A percentile compares a stretch with the other conserved stretches of the same genome.
phyloP scores from a whole-genome alignment of 2,113 vertebrate species.

The Nycticryphes semicollaris region DNA sequence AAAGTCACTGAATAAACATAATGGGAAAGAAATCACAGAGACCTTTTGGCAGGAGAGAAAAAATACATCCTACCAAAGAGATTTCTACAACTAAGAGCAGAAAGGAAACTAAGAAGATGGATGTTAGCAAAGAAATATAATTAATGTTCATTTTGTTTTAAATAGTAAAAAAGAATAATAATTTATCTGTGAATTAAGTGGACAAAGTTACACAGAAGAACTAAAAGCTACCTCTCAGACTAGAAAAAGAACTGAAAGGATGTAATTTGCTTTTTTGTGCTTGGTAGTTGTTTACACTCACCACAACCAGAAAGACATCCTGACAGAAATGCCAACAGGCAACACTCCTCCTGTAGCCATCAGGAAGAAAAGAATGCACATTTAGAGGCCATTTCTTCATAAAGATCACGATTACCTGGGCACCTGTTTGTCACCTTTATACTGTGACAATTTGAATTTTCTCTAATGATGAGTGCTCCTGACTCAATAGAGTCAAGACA shows the following conservation, averaged over 20 bases:
- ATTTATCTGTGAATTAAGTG: conserved; percentile 60
- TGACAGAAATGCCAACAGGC: conserved; percentile 73
- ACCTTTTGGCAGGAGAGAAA: conserved; percentile 4
- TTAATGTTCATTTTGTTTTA: conserved; percentile 64
- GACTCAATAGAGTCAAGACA: not conserved
- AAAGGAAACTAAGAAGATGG: conserved; percentile 13
- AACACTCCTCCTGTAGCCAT: conserved; percentile 68
- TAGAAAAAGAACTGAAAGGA: conserved; percentile 26
- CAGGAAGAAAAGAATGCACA: conserved; percentile 66
- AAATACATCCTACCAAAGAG: not conserved
- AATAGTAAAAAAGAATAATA: not conserved
- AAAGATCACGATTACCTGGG: not conserved
- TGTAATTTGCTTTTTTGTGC: conserved; percentile 19
- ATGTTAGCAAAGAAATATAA: conserved; percentile 61
- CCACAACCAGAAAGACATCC: conserved; percentile 75
- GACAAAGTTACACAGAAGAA: conserved; percentile 29
- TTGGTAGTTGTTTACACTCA: conserved; percentile 59
- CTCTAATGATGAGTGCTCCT: conserved; percentile 45
- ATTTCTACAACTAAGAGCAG: conserved; percentile 57
- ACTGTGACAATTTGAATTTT: not conserved
- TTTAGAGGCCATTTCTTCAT: conserved; percentile 45
- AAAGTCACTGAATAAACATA: not conserved
- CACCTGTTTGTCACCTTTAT: not conserved
- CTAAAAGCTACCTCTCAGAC: conserved; percentile 52
- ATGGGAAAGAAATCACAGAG: conserved; percentile 22